phyloP scores from a whole-genome alignment of 2,113 vertebrate species.

The Alectura lathami region DNA sequence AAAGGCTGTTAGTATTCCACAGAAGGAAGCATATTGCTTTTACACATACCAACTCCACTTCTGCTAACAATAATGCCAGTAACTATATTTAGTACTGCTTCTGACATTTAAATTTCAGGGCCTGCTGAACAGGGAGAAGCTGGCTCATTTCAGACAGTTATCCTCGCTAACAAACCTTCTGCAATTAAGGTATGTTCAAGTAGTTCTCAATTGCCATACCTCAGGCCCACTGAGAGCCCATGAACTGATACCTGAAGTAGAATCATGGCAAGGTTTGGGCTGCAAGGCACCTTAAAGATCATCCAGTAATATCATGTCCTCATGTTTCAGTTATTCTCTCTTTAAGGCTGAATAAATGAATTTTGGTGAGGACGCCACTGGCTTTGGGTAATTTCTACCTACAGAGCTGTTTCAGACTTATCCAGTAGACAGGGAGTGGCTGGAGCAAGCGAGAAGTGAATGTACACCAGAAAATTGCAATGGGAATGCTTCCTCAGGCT shows the following conservation, averaged over 20 bases:
- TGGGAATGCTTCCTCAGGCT: background rate
- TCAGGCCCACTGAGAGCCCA: background rate
- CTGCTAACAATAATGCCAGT: constrained; percentile 3
- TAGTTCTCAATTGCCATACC: background rate
- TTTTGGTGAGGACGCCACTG: background rate
- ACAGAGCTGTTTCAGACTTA: background rate
- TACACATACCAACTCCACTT: background rate
- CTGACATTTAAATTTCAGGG: constrained; percentile 47
- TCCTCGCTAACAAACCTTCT: background rate
- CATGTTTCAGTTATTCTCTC: background rate
- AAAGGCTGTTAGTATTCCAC: background rate
- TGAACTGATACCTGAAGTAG: background rate
- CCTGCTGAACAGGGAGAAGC: background rate
- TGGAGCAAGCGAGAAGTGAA: background rate
- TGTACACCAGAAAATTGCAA: background rate
- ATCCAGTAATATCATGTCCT: background rate
- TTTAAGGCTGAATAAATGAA: background rate
- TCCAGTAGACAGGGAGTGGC: accelerated
- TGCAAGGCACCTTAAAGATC: background rate
- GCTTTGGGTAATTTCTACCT: background rate
- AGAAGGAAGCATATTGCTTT: constrained; percentile 23
- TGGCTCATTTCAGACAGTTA: background rate
- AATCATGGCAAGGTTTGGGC: background rate
- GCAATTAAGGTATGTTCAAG: background rate
- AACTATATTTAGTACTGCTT: constrained; percentile 37